Base-by-base conservation (phyloP, 1,140 invertebrate species). In the Thalassaphorura encarpata region DNA sequence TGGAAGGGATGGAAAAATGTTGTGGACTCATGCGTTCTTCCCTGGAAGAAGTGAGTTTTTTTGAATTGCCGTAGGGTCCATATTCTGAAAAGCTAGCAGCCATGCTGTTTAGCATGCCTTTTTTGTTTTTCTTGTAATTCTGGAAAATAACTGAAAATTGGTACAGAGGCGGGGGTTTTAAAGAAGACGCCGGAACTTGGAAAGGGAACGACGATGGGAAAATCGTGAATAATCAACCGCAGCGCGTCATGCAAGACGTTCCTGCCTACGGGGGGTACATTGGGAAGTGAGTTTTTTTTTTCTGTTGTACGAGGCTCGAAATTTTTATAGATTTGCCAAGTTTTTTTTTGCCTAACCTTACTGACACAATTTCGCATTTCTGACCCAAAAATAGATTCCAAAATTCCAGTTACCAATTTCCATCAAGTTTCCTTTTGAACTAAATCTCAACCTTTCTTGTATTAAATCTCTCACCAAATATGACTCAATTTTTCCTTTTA, bases 151-250 rank as follows among this genome's bases (percentile, higher is more conserved):
- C 33, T 36, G n/a, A n/a, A n/a, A n/a, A n/a, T 29, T 48, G 13
- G 6, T 43, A 8, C 19, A 51, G 48, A 19, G 31, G 48, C 28
- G 48, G 48, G 68, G 85, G 93, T 70, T 88, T 97, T 76, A 95
- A 97, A 74, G 95, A 97, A 72, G 88, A 95, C 69, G 90, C 91
- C 68, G 89, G 89, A 41, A 95, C 94, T 67, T 99, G 94, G 94
- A 97, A 96, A 73, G 86, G 87, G 52, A 95, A 94, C 68, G 94
- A 97, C 64, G 95, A 99, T 74, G 95, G 95, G 16, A 94, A 95
- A 75, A 87, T 97, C 55, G 94, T 97, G 33, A 93, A 90, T 70
- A 92, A 95, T 73, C 94, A 97, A 67, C 95, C 95, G 1, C 87
- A 94, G 67, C 80, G 95, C 50, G 89, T 97, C 63, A 91, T 97